Evolutionary conservation across 2,113 vertebrate genomes (phyloP).

Genomic region (Lycaon pictus): DNA sequence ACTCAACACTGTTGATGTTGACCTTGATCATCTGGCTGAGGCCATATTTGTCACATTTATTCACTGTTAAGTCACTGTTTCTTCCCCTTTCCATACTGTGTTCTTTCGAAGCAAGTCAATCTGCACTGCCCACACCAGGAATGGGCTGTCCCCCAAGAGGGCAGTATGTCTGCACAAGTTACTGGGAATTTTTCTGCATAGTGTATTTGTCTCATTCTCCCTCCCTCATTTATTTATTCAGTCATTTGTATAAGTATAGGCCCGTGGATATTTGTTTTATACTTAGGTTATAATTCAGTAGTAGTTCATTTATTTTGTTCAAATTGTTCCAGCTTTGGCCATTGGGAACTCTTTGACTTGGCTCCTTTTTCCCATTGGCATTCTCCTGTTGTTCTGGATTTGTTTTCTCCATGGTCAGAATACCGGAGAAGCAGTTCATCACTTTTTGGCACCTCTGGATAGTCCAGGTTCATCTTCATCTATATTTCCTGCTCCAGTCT

Average conservation of each 20-base stretch:
- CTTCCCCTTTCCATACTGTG: not conserved
- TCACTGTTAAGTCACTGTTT: not conserved
- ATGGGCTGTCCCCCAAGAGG: not conserved
- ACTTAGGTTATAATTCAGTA: not conserved
- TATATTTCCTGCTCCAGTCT: not conserved
- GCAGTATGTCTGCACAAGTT: not conserved
- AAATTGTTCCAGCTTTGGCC: not conserved
- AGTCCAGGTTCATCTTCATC: not conserved
- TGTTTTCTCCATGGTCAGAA: not conserved
- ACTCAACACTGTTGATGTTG: not conserved
- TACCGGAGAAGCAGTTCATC: not conserved
- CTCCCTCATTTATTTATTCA: not conserved
- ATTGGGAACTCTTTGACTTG: not conserved
- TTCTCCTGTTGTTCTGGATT: not conserved
- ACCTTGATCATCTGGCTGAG: not conserved
- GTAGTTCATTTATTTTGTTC: conserved; percentile 38
- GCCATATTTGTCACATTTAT: not conserved
- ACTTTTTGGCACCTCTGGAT: not conserved
- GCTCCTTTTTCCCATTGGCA: not conserved
- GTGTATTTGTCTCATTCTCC: not conserved
- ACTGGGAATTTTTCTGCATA: not conserved
- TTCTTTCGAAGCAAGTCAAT: not conserved
- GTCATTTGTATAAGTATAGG: not conserved
- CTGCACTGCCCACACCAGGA: not conserved
- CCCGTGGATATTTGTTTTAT: conserved; percentile 16